Conservation (phyloP, 2,113 vertebrate genomes). For the Etheostoma cragini region DNA sequence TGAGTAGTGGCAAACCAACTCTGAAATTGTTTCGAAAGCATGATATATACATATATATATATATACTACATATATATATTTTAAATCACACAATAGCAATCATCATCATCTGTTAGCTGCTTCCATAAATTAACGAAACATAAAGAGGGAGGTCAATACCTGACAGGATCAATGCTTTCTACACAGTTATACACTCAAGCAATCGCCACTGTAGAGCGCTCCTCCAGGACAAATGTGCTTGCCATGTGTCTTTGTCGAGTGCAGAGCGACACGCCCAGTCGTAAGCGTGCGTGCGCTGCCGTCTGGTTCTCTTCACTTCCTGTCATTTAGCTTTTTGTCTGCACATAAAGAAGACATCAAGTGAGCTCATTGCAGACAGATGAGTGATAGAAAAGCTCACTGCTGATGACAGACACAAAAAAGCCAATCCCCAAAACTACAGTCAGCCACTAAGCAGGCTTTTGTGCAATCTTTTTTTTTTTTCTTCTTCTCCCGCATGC, state of each 20-base stretch:
- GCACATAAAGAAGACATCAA: conserved; percentile 75
- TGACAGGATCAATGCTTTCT: conserved; percentile 34
- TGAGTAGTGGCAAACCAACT: conserved; percentile 57
- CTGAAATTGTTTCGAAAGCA: conserved; percentile 45
- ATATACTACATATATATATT: conserved; percentile 17
- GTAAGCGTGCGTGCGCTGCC: background rate
- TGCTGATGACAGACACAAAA: conserved; percentile 70
- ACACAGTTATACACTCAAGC: background rate
- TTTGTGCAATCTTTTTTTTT: conserved; percentile 58
- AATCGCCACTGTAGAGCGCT: background rate
- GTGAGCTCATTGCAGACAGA: conserved; percentile 64
- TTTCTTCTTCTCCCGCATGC: conserved; percentile 3
- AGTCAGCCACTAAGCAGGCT: conserved; percentile 62
- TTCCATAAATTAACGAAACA: conserved; percentile 62
- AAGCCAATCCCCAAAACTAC: conserved; percentile 55
- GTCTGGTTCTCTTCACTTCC: conserved; percentile 55
- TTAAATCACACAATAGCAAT: conserved; percentile 29
- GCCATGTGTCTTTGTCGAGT: conserved; percentile 6
- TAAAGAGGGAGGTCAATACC: conserved; percentile 51
- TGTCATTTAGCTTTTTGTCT: conserved; percentile 64
- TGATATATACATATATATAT: conserved; percentile 16
- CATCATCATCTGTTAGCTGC: conserved; percentile 69
- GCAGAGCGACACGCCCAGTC: conserved; percentile 48
- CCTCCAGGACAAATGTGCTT: conserved; percentile 29
- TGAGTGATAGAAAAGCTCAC: conserved; percentile 74